phyloP scores from a whole-genome alignment of 2,113 vertebrate genomes.

The Grantiella picta region DNA sequence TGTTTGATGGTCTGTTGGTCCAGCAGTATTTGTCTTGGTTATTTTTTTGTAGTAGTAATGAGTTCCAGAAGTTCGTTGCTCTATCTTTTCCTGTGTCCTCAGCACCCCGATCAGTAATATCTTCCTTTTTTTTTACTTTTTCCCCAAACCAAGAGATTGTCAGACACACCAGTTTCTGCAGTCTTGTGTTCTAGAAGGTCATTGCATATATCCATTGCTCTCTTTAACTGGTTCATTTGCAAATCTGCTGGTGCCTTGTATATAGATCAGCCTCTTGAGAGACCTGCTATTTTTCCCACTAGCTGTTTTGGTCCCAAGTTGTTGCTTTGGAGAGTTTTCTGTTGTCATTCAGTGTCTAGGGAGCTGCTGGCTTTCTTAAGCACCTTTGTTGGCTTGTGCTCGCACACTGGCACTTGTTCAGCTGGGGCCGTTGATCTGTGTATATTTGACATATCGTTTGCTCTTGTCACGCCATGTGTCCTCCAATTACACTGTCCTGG shows the following conservation, averaged over 20 bases:
- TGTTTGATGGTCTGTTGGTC: not conserved
- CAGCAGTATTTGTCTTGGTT: not conserved
- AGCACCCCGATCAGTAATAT: not conserved
- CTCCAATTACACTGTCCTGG: not conserved
- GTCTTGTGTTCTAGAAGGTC: not conserved
- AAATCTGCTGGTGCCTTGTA: not conserved
- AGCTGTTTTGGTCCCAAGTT: not conserved
- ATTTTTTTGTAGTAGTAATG: not conserved
- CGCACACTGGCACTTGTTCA: not conserved
- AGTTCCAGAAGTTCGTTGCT: not conserved
- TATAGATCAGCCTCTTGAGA: not conserved
- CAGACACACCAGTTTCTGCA: not conserved
- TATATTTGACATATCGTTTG: not conserved
- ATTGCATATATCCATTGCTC: not conserved
- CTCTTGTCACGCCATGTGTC: not conserved
- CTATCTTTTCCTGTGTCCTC: not conserved
- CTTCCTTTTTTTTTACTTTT: not conserved
- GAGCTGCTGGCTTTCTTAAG: not conserved
- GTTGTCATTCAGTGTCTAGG: not conserved
- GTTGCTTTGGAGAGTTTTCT: not conserved
- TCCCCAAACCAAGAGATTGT: not conserved
- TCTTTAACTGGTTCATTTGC: not conserved
- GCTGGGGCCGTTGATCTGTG: not conserved
- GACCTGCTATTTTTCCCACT: not conserved
- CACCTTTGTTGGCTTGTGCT: not conserved